Evolutionary conservation across 2,888 invertebrate genomes (phyloP).

Genomic region (Phengaris arion): DNA sequence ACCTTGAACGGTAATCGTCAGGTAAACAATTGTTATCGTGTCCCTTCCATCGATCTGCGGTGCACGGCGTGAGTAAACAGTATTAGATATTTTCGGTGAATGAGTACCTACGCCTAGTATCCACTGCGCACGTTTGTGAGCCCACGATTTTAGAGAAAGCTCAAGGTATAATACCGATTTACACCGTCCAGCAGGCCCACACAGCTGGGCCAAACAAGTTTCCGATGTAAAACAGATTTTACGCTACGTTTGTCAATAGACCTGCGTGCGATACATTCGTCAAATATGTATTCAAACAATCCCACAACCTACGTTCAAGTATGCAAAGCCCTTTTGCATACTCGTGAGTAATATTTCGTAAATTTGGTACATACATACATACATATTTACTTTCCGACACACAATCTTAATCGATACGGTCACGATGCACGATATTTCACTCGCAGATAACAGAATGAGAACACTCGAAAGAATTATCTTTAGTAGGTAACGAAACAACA

Average conservation of each 20-base stretch:
- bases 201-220: constrained; percentile 7
- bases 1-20: constrained; percentile 68
- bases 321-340: background rate
- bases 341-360: background rate
- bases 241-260: constrained; percentile 10
- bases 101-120: constrained; percentile 33
- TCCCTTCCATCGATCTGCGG: constrained; percentile 56
- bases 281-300: background rate
- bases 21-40: constrained; percentile 72
- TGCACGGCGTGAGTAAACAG: constrained; percentile 49
- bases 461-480: constrained; percentile 22
- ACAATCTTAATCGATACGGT: constrained; percentile 24
- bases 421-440: background rate
- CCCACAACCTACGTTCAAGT: background rate
- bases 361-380: background rate
- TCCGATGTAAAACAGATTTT: background rate
- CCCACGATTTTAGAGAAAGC: constrained; percentile 7
- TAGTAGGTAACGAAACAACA: constrained; percentile 13
- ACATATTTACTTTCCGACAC: background rate
- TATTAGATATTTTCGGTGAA: constrained; percentile 46
- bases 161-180: background rate
- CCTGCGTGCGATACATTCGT: background rate
- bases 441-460: constrained; percentile 23
- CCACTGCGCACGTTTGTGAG: background rate
- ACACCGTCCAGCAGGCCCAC: background rate